Base-by-base conservation (phyloP, 2,113 vertebrate genomes). In the Cebus imitator region DNA sequence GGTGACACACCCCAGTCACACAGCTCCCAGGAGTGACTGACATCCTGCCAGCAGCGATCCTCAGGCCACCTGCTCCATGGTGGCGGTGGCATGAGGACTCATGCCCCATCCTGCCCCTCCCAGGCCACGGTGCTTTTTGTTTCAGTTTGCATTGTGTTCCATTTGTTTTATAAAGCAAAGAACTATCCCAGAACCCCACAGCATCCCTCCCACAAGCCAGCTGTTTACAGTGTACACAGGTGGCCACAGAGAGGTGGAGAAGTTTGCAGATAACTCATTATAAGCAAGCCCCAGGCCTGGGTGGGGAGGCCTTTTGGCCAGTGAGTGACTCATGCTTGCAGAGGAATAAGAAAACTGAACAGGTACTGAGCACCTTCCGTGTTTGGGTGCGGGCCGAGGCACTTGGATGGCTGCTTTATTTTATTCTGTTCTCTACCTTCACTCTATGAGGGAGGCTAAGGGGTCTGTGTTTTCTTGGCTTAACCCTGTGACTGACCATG, bases 231-330 rank as follows among this genome's bases (percentile, higher is more conserved):
- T 1, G 35, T 13, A 25, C 68, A 57, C 98, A 98, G 98, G 94
- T 97, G 97, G 94, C 96, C 89, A 23, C 83, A 52, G 90, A 91
- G 90, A 92, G 84, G 92, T 32, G 82, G 57, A 80, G 87, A 90
- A 7, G 13, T 84, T 78, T 17, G 64, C 76, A n/a, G 76, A 8
- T 45, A 81, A 70, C 96, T 97, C 92, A 82, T 97, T 92, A 75
- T 32, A 84, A 78, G 52, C 20, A 81, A 73, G 97, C 98, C 94
- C 45, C 72, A 50, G 97, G 97, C 82, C 90, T 97, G 97, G 96
- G 97, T 30, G 80, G 75, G 75, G 80, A 90, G 76, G 81, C 70
- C 96, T 75, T 94, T 45, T 30, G 95, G 45, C 95, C 64, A 50
- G 57, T 4, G 13, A 5, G 32, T 97, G 95, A 98, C 86, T 96